A percentile compares a stretch with the other conserved stretches of the same genome.
phyloP scores from a whole-genome alignment of 2,113 vertebrate species.

The Zosterops japonicus region DNA sequence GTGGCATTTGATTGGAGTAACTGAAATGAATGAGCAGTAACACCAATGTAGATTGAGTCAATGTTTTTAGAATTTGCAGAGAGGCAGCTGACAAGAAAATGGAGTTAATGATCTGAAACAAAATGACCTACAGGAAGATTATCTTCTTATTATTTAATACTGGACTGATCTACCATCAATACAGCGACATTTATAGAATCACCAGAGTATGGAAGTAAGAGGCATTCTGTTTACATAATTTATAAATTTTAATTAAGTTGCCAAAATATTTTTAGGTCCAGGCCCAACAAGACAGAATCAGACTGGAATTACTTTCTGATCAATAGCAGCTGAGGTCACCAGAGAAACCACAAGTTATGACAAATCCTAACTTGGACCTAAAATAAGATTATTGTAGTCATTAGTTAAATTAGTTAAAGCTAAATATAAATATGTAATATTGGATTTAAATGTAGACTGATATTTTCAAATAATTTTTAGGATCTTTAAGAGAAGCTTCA shows the following conservation, averaged over 20 bases:
- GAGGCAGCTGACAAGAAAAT: neutral
- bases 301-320: neutral
- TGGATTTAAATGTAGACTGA: neutral
- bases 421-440: neutral
- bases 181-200: neutral
- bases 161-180: neutral
- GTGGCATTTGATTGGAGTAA: neutral
- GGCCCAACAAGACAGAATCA: neutral
- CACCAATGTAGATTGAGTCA: neutral
- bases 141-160: neutral
- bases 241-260: neutral
- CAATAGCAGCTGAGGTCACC: neutral
- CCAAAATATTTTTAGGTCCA: neutral
- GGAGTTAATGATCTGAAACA: neutral
- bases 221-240: neutral
- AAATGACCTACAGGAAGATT: neutral
- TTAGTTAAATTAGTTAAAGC: neutral
- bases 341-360: neutral
- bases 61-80: neutral
- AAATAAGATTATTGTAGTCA: neutral
- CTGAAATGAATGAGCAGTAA: neutral
- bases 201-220: neutral
- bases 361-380: neutral
- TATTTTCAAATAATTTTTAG: neutral
- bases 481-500: neutral